A percentile compares a stretch with the other conserved stretches of the same genome.
These are phyloP conservation scores for Anguilla rostrata DNA, from an alignment of 2,113 vertebrate species.

Conservation along the genomic window DNA sequence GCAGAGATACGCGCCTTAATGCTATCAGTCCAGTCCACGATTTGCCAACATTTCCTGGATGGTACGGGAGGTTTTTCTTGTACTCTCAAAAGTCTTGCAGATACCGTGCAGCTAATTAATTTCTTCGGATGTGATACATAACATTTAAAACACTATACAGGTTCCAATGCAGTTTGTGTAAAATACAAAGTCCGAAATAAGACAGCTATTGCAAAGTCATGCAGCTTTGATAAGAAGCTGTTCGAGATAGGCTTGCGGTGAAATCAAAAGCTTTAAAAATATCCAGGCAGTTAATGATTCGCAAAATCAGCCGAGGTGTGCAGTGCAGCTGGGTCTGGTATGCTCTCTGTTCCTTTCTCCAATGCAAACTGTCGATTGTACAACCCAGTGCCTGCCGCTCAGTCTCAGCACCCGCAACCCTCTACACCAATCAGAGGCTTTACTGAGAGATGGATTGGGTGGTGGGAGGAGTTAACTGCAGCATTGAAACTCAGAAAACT, in stretches of 20 bases:
- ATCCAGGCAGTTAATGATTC: not conserved
- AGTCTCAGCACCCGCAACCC: conserved; percentile 72
- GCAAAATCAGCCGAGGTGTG: conserved; percentile 12
- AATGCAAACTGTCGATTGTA: conserved; percentile 35
- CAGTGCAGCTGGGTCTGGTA: conserved; percentile 21
- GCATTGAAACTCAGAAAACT: conserved; percentile 64
- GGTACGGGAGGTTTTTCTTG: conserved; percentile 13
- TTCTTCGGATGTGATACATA: conserved; percentile 17
- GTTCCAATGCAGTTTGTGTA: conserved; percentile 13
- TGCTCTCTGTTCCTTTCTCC: conserved; percentile 22
- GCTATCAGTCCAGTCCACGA: conserved; percentile 19
- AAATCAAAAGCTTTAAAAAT: not conserved
- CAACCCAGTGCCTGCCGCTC: conserved; percentile 66
- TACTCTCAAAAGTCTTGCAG: conserved; percentile 23
- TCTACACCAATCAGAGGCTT: conserved; percentile 71
- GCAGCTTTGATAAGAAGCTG: conserved; percentile 6
- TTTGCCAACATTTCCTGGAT: conserved; percentile 20
- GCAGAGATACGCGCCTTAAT: conserved; percentile 7
- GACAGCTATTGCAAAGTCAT: conserved; percentile 13
- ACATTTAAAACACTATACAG: not conserved
- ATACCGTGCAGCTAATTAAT: conserved; percentile 15
- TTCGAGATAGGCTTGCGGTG: not conserved
- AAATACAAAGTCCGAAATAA: conserved; percentile 20
- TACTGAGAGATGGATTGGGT: conserved; percentile 65
- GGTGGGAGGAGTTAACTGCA: conserved; percentile 67